A percentile compares a stretch with the other conserved stretches of the same genome.
phyloP scores from a whole-genome alignment of 2,797 vertebrate species.

The Oophaga sylvatica region DNA sequence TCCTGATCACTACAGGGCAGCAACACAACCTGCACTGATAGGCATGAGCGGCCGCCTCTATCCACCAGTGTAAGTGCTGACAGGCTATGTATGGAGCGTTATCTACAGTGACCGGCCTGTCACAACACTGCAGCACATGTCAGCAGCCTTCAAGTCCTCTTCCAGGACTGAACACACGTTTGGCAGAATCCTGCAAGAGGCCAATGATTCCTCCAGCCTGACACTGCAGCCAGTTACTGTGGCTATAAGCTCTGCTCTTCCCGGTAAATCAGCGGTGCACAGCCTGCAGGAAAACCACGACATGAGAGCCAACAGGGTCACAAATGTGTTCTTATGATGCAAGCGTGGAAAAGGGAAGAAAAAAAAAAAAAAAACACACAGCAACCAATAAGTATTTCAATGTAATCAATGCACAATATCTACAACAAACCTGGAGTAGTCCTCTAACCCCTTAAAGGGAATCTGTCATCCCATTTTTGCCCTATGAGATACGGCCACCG shows the following conservation, averaged over 20 bases:
- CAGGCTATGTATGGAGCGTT: constrained; percentile 9
- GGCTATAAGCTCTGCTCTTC: not conserved
- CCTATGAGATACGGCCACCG: too few species aligned
- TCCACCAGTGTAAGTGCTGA: not conserved
- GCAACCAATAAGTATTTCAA: too few species aligned
- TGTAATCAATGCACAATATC: too few species aligned
- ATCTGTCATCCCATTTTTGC: too few species aligned
- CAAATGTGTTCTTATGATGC: too few species aligned
- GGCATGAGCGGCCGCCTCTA: not conserved
- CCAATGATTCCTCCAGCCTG: not conserved
- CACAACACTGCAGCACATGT: constrained; percentile 10
- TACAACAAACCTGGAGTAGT: too few species aligned
- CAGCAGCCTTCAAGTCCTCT: not conserved
- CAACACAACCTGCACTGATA: not conserved
- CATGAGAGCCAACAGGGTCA: too few species aligned
- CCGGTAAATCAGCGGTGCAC: not conserved
- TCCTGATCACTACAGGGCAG: too few species aligned
- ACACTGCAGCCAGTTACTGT: not conserved
- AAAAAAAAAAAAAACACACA: too few species aligned
- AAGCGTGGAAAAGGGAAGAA: too few species aligned
- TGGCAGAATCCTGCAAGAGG: not conserved
- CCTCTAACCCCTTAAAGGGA: too few species aligned
- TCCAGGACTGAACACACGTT: not conserved
- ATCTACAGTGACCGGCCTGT: not conserved
- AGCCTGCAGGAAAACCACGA: too few species aligned